A percentile compares a stretch with the other conserved stretches of the same genome.
These are phyloP conservation scores for Pocillopora verrucosa DNA, from an alignment of 64 coral and sea anemone species.

Conservation along the genomic window DNA sequence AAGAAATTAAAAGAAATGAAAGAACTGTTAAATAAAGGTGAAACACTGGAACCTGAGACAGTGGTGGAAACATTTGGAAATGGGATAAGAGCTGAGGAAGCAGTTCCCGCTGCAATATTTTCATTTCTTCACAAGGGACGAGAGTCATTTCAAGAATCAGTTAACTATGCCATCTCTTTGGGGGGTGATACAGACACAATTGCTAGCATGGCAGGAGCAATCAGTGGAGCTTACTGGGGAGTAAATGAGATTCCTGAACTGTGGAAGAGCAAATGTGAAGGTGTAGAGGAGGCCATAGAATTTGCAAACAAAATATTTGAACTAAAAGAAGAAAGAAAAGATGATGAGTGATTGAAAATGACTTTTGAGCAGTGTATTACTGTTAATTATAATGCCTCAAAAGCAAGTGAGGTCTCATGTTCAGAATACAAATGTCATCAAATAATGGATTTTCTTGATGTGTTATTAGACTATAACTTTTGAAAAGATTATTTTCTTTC, in stretches of 20 bases:
- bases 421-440: no score
- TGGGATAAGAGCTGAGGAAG: conserved; percentile 85
- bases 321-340: conserved; percentile 31
- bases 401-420: no score
- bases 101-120: conserved; percentile 96
- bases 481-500: no score
- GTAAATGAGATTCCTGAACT: conserved; percentile 56
- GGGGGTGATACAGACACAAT: conserved; percentile 99
- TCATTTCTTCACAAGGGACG: conserved; percentile 83
- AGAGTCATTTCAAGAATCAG: conserved; percentile 62
- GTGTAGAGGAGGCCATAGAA: conserved; percentile 67
- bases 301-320: conserved; percentile 84
- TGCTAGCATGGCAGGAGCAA: conserved; percentile 95
- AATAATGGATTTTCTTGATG: no score
- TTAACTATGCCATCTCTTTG: conserved; percentile 94
- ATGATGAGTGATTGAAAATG: not conserved
- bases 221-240: conserved; percentile 93
- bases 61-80: conserved; percentile 79
- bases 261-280: conserved; percentile 81
- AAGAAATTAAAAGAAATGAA: conserved; percentile 85
- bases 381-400: no score
- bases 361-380: no score
- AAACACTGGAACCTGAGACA: conserved; percentile 45
- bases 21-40: conserved; percentile 44
- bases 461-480: no score